A percentile compares a stretch with the other conserved stretches of the same genome.
phyloP scores from a whole-genome alignment of 2,113 vertebrate genomes.

The Cyanoderma ruficeps region DNA sequence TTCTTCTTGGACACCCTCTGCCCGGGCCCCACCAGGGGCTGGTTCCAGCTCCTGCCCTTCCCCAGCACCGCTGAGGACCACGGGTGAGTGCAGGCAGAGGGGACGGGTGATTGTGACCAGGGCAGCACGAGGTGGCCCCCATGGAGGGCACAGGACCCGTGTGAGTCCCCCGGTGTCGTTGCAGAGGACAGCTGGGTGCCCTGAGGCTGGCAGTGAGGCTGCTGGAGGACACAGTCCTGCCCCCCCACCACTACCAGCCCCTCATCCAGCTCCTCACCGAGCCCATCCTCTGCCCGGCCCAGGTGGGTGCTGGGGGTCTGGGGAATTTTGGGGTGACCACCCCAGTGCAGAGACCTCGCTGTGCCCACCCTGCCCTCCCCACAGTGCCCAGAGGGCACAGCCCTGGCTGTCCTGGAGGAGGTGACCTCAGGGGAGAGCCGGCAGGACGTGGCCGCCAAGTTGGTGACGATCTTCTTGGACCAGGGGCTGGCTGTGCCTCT shows the following conservation, averaged over 20 bases:
- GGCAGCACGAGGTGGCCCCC: background rate
- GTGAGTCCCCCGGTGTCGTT: fast-evolving
- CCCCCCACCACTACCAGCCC: slow-evolving; percentile 81
- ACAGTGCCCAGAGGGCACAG: slow-evolving; percentile 75
- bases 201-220: slow-evolving; percentile 85
- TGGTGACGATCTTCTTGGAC: slow-evolving; percentile 89
- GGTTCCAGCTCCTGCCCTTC: slow-evolving; percentile 89
- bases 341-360: fast-evolving
- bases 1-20: slow-evolving; percentile 77
- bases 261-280: slow-evolving; percentile 84
- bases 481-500: slow-evolving; percentile 85
- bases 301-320: slow-evolving; percentile 53
- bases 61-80: slow-evolving; percentile 75
- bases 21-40: slow-evolving; percentile 76
- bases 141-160: fast-evolving
- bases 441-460: slow-evolving; percentile 87
- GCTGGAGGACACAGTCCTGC: slow-evolving; percentile 83
- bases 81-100: slow-evolving; percentile 64
- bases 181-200: slow-evolving; percentile 84
- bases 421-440: slow-evolving; percentile 84
- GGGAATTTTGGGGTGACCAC: background rate
- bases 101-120: background rate
- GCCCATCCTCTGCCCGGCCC: slow-evolving; percentile 76
- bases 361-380: background rate
- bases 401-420: slow-evolving; percentile 87